phyloP scores from a whole-genome alignment of 2,888 invertebrate species.

The Oscheius sp. region DNA sequence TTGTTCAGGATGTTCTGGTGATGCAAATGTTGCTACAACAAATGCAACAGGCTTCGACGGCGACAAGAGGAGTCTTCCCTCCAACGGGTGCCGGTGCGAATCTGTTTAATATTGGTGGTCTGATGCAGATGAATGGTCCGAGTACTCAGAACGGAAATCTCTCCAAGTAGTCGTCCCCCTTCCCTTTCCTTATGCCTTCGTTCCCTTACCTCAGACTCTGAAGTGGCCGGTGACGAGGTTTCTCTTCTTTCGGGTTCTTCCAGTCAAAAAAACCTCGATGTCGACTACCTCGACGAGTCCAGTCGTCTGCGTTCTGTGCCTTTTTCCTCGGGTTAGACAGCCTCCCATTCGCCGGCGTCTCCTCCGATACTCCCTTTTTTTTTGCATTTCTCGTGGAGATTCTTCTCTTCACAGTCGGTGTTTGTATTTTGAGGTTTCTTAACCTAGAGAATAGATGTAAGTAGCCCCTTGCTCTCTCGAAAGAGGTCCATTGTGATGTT shows the following conservation, averaged over 20 bases:
- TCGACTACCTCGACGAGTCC: slow-evolving; percentile 18
- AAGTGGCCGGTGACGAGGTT: slow-evolving; percentile 25
- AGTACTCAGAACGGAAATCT: slow-evolving; percentile 10
- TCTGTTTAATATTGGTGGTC: background rate
- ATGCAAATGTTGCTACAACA: slow-evolving; percentile 14
- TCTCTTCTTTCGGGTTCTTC: slow-evolving; percentile 17
- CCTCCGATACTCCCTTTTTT: slow-evolving; percentile 8
- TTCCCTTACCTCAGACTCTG: background rate
- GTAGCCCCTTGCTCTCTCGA: slow-evolving; percentile 2
- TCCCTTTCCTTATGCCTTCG: background rate
- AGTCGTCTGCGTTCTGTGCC: slow-evolving; percentile 8
- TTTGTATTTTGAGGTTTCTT: slow-evolving; percentile 18
- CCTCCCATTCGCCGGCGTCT: background rate
- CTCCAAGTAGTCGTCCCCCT: slow-evolving; percentile 12
- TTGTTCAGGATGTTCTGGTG: slow-evolving; percentile 19
- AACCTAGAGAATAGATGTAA: slow-evolving; percentile 14
- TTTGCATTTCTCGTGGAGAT: slow-evolving; percentile 6
- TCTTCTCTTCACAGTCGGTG: slow-evolving; percentile 5
- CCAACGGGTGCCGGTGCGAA: background rate
- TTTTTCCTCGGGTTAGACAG: slow-evolving; percentile 20
- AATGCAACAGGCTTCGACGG: too few species aligned
- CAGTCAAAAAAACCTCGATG: slow-evolving; percentile 20
- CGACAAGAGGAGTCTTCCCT: background rate
- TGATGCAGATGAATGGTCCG: slow-evolving; percentile 22
- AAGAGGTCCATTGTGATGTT: slow-evolving; percentile 19